These are phyloP conservation scores for Temnothorax rugatulus DNA, from an alignment of 2,888 invertebrate species.

Conservation along the genomic window DNA sequence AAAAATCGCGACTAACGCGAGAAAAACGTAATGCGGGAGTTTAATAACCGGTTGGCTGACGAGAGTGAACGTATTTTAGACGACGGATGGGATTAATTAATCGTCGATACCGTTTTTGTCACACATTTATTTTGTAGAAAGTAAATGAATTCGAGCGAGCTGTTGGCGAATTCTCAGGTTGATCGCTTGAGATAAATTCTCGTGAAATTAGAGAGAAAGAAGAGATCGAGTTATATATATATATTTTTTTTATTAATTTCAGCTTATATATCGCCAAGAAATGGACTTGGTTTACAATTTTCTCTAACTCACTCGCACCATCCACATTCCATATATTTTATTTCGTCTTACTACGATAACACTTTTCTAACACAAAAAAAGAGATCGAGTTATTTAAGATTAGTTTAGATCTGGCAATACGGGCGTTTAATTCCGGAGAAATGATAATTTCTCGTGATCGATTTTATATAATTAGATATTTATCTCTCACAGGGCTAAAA, in stretches of 20 bases:
- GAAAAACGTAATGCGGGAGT: slow-evolving; percentile 19
- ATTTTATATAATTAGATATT: not conserved
- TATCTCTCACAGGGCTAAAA: not conserved
- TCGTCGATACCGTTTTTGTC: not conserved
- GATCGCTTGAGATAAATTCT: not conserved
- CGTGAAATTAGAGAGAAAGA: not conserved
- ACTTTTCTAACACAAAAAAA: no score
- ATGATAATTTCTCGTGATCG: not conserved
- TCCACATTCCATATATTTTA: no score
- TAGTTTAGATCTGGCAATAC: not conserved
- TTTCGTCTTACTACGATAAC: no score
- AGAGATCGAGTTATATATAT: not conserved
- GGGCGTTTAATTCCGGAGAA: not conserved
- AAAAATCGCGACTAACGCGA: slow-evolving; percentile 21
- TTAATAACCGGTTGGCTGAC: slow-evolving; percentile 43
- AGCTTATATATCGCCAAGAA: no score
- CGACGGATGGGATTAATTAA: slow-evolving; percentile 8
- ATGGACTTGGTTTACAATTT: no score
- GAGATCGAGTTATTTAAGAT: not conserved
- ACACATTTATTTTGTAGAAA: not conserved
- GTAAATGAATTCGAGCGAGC: not conserved
- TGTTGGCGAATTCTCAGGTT: not conserved
- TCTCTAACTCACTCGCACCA: no score
- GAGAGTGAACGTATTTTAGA: slow-evolving; percentile 25
- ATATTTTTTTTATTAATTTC: no score